Evolutionary conservation across 2,888 invertebrate species (phyloP), one percentile per base, ranked within the genome.

Genomic region (Scelioninae gen. 2): DNA sequence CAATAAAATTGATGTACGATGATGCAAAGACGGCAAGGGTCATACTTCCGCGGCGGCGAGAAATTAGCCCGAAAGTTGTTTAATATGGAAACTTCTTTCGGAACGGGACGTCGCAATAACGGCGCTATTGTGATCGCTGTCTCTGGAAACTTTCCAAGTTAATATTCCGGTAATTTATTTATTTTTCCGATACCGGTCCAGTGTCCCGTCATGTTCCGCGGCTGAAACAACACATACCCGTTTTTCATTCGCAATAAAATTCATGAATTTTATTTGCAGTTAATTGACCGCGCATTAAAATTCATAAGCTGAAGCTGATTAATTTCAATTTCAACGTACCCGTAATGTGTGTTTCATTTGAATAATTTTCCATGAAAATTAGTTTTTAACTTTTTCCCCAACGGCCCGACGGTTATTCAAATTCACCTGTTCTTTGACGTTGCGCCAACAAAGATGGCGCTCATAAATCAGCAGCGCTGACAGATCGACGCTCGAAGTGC

Each of bases 61-160:
- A 81, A 83, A 82, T 82, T 81, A 82, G 80, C 78, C 76, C 73
- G 53, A 81, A 83, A 81, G 80, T 82, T 81, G 80, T 81, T 82
- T 79, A 80, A 81, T 83, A 81, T 78, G 77, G 76, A 80, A 83
- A 83, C 79, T 82, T 83, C 72, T 76, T 75, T 77, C 50, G 57
- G 63, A 75, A 73, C 50, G 52, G 63, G 73, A 72, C n/a, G 43
- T 18, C 28, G 53, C 33, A 31, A 68, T 58, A 57, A 70, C 57
- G 37, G 45, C 33, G 50, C 46, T 31, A 57, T 63, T 64, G 57
- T 70, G 63, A 70, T 63, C 41, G 43, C 48, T 35, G n/a, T 64
- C 58, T 57, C 50, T 55, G 63, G 48, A 63, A 64, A 64, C 52
- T 64, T 71, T 71, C 52, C 71, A 58, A 39, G 37, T 16, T 50